These are phyloP conservation scores for Bettongia penicillata DNA, from an alignment of 2,113 vertebrate species.

Conservation along the genomic window DNA sequence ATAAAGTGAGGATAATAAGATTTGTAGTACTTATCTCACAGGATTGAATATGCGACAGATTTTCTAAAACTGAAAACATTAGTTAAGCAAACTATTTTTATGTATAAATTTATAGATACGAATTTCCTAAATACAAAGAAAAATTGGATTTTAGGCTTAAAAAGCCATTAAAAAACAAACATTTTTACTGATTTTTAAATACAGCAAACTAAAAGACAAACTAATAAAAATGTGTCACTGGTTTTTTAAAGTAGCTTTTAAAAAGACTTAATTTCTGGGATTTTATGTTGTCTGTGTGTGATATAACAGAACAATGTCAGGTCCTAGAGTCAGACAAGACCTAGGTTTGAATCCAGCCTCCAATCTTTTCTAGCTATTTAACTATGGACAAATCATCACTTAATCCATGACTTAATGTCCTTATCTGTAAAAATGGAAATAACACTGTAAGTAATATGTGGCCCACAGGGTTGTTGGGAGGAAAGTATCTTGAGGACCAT, in stretches of 20 bases:
- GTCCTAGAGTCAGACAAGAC: not conserved
- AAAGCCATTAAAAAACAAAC: not conserved
- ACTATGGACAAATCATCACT: not conserved
- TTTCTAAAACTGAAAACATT: not conserved
- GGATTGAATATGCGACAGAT: not conserved
- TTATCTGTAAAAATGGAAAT: not conserved
- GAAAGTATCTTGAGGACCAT: not conserved
- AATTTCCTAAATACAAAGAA: not conserved
- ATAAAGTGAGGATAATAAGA: not conserved
- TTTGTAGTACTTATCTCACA: not conserved
- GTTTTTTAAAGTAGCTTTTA: not conserved
- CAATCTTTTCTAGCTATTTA: not conserved
- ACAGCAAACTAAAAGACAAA: not conserved
- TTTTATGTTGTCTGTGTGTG: not conserved
- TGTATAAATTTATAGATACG: not conserved
- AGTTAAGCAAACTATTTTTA: not conserved
- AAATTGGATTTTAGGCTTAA: not conserved
- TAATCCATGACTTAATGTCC: not conserved
- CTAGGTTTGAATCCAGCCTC: not conserved
- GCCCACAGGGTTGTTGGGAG: not conserved
- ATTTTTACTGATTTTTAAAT: not conserved
- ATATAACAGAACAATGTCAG: not conserved
- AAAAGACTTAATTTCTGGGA: not conserved
- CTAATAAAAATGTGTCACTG: not conserved
- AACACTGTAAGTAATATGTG: not conserved